These are phyloP conservation scores for Phrynosoma platyrhinos DNA, from an alignment of 2,113 vertebrate genomes.

Conservation along the genomic window DNA sequence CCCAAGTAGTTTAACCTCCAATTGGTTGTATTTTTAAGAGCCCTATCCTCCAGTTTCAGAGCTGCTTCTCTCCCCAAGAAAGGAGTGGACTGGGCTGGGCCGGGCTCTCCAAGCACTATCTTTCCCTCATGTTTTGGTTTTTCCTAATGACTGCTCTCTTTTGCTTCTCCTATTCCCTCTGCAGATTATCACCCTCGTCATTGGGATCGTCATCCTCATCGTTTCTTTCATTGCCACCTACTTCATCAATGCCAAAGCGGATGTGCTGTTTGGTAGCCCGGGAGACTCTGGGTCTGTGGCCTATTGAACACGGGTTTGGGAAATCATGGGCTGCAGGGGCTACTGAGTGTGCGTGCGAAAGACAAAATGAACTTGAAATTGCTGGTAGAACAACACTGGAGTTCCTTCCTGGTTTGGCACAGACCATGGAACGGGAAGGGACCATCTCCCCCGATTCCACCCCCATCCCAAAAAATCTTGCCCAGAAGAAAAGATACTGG, in stretches of 20 bases:
- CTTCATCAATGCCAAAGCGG: slow-evolving; percentile 89
- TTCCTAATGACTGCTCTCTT: neutral
- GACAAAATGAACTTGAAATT: slow-evolving; percentile 2
- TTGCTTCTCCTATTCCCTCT: neutral
- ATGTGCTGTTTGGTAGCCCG: slow-evolving; percentile 85
- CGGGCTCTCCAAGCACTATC: too few species aligned
- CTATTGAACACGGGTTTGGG: slow-evolving; percentile 79
- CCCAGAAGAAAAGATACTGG: neutral
- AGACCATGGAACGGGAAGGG: neutral
- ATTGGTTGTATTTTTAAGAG: neutral
- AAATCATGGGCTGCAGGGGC: neutral
- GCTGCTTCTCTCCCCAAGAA: too few species aligned
- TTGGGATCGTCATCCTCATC: slow-evolving; percentile 84
- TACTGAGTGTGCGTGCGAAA: too few species aligned
- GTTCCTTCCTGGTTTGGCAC: slow-evolving; percentile 9
- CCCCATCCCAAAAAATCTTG: neutral
- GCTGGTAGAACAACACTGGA: slow-evolving; percentile 66
- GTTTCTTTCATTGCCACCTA: slow-evolving; percentile 87
- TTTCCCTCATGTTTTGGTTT: too few species aligned
- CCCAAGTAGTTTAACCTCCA: neutral
- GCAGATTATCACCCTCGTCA: slow-evolving; percentile 88
- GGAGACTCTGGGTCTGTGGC: slow-evolving; percentile 82
- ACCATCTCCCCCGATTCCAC: neutral
- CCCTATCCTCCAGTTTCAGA: neutral
- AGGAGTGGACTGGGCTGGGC: too few species aligned